Conservation (phyloP, 2,797 vertebrate genomes). For the Siniperca scherzeri region DNA sequence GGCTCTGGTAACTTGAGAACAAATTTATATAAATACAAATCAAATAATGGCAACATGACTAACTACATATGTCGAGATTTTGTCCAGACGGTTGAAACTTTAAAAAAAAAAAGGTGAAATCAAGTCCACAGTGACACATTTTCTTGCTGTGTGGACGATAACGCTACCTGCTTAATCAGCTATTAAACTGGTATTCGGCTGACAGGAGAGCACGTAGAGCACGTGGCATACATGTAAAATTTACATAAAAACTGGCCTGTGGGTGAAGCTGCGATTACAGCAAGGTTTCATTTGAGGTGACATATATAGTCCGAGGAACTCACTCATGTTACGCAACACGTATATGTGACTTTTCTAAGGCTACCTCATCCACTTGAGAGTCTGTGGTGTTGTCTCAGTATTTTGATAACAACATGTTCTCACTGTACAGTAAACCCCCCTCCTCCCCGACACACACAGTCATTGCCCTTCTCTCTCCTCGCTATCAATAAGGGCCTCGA, state of each 20-base stretch:
- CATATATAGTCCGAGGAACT: background rate
- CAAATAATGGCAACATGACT: background rate
- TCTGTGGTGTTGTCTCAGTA: constrained; percentile 32
- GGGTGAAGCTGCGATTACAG: constrained; percentile 29
- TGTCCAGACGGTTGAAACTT: background rate
- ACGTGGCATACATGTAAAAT: background rate
- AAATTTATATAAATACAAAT: background rate
- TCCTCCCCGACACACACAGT: background rate
- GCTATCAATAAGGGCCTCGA: constrained; percentile 56
- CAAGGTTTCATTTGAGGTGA: constrained; percentile 20
- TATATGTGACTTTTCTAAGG: constrained; percentile 35
- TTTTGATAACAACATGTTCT: constrained; percentile 52
- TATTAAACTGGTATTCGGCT: background rate
- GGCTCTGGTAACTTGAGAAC: background rate
- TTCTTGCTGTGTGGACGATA: background rate
- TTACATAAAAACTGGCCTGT: constrained; percentile 14
- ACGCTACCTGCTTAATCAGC: background rate
- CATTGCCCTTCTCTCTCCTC: constrained; percentile 30
- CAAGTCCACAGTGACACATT: background rate
- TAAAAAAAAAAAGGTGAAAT: background rate
- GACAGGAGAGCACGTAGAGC: background rate
- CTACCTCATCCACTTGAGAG: constrained; percentile 14
- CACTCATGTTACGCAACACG: constrained; percentile 41
- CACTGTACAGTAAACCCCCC: background rate
- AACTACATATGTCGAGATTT: background rate